Evolutionary conservation across 1,140 invertebrate genomes (phyloP).

Genomic region (Zaprionus africanus): DNA sequence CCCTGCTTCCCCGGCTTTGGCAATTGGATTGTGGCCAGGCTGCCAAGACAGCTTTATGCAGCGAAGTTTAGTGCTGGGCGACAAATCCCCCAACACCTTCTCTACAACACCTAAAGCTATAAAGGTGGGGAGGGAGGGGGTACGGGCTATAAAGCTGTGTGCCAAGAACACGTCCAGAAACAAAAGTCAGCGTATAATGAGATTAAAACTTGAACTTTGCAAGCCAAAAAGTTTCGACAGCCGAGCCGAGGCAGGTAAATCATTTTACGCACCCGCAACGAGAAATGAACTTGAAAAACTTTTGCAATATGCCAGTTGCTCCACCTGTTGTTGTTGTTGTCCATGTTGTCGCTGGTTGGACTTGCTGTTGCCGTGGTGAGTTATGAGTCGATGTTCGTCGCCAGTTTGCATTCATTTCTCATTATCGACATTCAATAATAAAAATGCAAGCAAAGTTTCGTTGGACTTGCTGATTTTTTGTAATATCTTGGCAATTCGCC

Average conservation of each 20-base stretch:
- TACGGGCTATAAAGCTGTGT: slow-evolving; percentile 6
- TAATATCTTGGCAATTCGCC: slow-evolving; percentile 68
- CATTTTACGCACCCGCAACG: slow-evolving; percentile 81
- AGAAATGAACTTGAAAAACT: slow-evolving; percentile 75
- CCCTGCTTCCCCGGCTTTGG: slow-evolving; percentile 52
- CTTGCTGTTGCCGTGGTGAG: slow-evolving; percentile 26
- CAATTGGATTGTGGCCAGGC: slow-evolving; percentile 77
- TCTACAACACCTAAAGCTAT: background rate
- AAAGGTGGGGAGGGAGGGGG: background rate
- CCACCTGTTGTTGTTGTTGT: slow-evolving; percentile 4
- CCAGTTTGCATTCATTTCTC: slow-evolving; percentile 71
- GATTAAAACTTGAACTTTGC: slow-evolving; percentile 82
- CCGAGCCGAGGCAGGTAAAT: slow-evolving; percentile 71
- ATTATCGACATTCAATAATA: slow-evolving; percentile 73
- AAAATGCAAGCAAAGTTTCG: slow-evolving; percentile 68
- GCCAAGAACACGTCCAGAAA: slow-evolving; percentile 61
- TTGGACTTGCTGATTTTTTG: slow-evolving; percentile 40
- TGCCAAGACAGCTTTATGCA: slow-evolving; percentile 71
- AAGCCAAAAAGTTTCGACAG: slow-evolving; percentile 76
- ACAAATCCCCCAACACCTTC: slow-evolving; percentile 73
- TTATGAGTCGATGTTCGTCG: slow-evolving; percentile 52
- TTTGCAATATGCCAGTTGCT: slow-evolving; percentile 69
- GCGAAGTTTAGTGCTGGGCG: slow-evolving; percentile 62
- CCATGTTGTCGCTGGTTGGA: background rate
- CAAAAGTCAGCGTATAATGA: slow-evolving; percentile 83